Conservation (phyloP, 2,888 invertebrate species). For the Caenorhabditis wallacei region DNA sequence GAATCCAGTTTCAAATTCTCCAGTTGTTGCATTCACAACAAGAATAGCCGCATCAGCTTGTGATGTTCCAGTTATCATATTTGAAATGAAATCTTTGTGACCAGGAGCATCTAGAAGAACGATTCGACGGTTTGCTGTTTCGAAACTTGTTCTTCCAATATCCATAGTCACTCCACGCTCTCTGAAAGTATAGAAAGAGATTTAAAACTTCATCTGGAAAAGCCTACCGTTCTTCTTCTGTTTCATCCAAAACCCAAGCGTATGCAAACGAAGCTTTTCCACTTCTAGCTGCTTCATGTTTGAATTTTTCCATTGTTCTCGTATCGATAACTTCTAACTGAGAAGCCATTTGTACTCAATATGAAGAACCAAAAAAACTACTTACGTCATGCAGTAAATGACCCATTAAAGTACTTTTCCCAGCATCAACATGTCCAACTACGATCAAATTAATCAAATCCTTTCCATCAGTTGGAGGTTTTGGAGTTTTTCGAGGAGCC, state of each 20-base stretch:
- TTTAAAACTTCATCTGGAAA: not conserved
- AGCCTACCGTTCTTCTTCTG: constrained; percentile 91
- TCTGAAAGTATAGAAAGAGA: constrained; percentile 43
- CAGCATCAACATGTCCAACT: constrained; percentile 95
- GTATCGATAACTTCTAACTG: constrained; percentile 90
- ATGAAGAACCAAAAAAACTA: too few species aligned
- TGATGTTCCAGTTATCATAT: constrained; percentile 98
- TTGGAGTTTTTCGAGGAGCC: constrained; percentile 62
- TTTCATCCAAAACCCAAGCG: constrained; percentile 99
- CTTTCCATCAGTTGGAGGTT: constrained; percentile 61
- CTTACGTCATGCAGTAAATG: constrained; percentile 89
- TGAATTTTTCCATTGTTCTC: constrained; percentile 95
- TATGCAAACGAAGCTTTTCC: constrained; percentile 93
- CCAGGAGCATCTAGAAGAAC: constrained; percentile 95
- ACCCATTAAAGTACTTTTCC: constrained; percentile 98
- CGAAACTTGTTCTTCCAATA: constrained; percentile 88
- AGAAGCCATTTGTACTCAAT: too few species aligned
- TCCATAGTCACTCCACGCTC: constrained; percentile 98
- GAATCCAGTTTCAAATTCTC: constrained; percentile 99
- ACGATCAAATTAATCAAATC: constrained; percentile 82
- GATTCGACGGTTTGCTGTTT: constrained; percentile 79
- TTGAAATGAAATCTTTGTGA: constrained; percentile 99
- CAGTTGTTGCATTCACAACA: constrained; percentile 94
- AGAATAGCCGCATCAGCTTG: constrained; percentile 98
- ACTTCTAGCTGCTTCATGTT: constrained; percentile 95